phyloP scores from a whole-genome alignment of 2,888 invertebrate species.

The Scaptomyza caliginosa region DNA sequence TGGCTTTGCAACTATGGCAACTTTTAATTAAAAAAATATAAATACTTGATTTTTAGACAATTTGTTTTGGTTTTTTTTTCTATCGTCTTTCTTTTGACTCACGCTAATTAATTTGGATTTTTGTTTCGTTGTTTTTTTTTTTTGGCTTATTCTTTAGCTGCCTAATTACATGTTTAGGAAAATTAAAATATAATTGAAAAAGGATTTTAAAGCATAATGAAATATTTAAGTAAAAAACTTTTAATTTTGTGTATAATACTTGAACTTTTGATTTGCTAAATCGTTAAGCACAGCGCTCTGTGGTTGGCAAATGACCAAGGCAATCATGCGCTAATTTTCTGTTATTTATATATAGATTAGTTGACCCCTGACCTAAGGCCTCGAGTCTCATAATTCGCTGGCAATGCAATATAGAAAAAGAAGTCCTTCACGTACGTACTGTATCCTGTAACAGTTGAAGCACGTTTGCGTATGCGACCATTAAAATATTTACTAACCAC shows the following conservation, averaged over 20 bases:
- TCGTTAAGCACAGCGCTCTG: neutral
- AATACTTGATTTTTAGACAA: constrained; percentile 23
- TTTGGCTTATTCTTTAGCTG: neutral
- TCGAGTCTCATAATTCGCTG: constrained; percentile 6
- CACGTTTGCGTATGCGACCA: constrained; percentile 32
- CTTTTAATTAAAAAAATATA: constrained; percentile 64
- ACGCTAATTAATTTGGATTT: constrained; percentile 28
- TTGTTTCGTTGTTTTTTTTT: neutral
- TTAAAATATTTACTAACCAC: constrained; percentile 63
- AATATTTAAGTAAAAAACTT: neutral
- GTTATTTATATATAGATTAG: neutral
- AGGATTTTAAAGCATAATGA: neutral
- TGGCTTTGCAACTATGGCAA: constrained; percentile 66
- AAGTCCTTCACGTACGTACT: neutral
- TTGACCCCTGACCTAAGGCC: constrained; percentile 36
- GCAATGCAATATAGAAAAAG: constrained; percentile 14
- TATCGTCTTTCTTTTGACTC: constrained; percentile 2
- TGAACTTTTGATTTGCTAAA: neutral
- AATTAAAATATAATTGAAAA: constrained; percentile 20
- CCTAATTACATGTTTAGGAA: neutral
- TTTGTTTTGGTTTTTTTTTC: constrained; percentile 8
- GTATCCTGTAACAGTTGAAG: constrained; percentile 11
- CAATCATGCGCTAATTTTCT: neutral
- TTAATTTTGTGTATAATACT: neutral
- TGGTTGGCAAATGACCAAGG: neutral